Evolutionary conservation across 2,888 invertebrate species (phyloP), one percentile per base, ranked within the genome.

Genomic region (Xanthorhoe spadicearia): DNA sequence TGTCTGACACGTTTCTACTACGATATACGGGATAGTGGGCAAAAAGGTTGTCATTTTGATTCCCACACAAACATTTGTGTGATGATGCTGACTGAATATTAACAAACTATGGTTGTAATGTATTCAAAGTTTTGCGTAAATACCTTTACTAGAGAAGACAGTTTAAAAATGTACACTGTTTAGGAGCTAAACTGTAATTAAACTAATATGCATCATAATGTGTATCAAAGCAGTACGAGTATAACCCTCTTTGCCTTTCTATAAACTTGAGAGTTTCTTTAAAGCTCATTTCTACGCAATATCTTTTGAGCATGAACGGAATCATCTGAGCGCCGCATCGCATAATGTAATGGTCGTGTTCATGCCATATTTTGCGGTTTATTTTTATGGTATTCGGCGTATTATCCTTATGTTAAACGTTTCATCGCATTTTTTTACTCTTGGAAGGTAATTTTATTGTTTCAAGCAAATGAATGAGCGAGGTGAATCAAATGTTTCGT

Each of bases 251-350:
- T 49, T 58, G 51, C 61, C 57, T 35, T 64, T 58, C 52, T 59
- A 59, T 64, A 72, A 68, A 67, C 56, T 73, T 72, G 64, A 61
- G 65, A 56, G 52, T 67, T 76, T 61, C 72, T 70, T 64, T 73
- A 74, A 74, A 77, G 66, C 74, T 77, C 73, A 72, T 80, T 80
- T 76, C 73, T 72, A 68, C 70, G 66, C 68, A 74, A 76, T 77
- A 80, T 80, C 68, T 77, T 70, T 75, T 70, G 75, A n/a, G n/a
- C n/a, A n/a, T n/a, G n/a, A n/a, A n/a, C n/a, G n/a, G n/a, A n/a
- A n/a, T n/a, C n/a, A n/a, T n/a, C n/a, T n/a, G n/a, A 75, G 67
- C 73, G 75, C 70, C 66, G 66, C 62, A 65, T 67, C 70, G 72
- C 71, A 70, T 72, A 72, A 73, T 75, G 72, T 71, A 67, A 60